A percentile compares a stretch with the other conserved stretches of the same genome.
Evolutionary conservation across 64 coral and sea anemone genomes (phyloP).

Genomic region (Catalaphyllia jardinei): DNA sequence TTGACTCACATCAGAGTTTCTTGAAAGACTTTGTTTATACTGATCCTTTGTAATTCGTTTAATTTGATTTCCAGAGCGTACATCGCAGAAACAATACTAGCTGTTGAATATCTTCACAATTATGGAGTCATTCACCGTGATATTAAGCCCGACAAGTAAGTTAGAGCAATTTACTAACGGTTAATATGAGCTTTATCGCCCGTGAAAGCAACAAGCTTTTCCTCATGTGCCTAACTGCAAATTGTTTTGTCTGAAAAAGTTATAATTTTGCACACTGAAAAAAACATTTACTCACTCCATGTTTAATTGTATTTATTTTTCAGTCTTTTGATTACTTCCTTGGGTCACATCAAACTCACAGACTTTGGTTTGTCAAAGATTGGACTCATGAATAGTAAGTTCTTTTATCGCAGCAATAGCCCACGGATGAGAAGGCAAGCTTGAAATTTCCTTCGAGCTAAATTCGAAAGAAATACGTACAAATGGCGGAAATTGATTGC

Average conservation of each 20-base stretch:
- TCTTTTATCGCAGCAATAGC: too few relatives aligned
- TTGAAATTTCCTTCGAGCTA: too few relatives aligned
- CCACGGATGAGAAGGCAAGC: too few relatives aligned
- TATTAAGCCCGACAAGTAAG: conserved; percentile 98
- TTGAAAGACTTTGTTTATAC: too few relatives aligned
- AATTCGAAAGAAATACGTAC: too few relatives aligned
- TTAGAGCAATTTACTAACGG: neutral
- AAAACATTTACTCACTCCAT: too few relatives aligned
- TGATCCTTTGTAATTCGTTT: neutral
- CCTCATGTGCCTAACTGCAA: too few relatives aligned
- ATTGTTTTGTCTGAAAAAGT: too few relatives aligned
- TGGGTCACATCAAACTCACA: conserved; percentile 96
- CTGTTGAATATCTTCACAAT: conserved; percentile 94
- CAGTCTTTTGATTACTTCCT: conserved; percentile 93
- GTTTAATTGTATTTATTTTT: neutral
- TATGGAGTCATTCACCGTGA: conserved; percentile 98
- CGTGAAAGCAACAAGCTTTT: too few relatives aligned
- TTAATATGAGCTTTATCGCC: neutral
- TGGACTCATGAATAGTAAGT: conserved; percentile 97
- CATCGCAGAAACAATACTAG: conserved; percentile 89
- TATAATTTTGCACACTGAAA: too few relatives aligned
- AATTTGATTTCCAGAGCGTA: conserved; percentile 61
- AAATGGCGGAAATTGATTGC: too few relatives aligned
- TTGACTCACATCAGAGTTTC: too few relatives aligned
- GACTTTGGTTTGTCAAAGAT: conserved; percentile 98